These are phyloP conservation scores for Propithecus perrieri DNA, from an alignment of 2,797 vertebrate genomes.

Conservation along the genomic window DNA sequence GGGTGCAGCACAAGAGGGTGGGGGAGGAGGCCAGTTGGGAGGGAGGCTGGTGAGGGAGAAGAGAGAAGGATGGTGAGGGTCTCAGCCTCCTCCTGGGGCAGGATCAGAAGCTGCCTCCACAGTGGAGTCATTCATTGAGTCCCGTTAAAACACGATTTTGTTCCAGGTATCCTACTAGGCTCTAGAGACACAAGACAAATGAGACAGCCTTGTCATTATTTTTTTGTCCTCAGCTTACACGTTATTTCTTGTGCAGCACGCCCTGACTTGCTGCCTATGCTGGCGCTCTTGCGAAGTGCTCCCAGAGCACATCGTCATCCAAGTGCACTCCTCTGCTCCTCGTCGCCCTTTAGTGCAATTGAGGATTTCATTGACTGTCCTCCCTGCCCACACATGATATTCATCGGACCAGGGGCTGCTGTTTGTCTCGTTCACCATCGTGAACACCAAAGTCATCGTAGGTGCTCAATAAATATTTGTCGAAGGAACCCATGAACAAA, in stretches of 20 bases:
- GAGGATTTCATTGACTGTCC: fast-evolving
- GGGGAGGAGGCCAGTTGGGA: neutral
- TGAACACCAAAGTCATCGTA: neutral
- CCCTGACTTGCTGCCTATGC: neutral
- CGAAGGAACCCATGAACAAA: neutral
- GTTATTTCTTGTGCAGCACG: fast-evolving
- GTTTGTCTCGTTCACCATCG: neutral
- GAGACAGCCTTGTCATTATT: neutral
- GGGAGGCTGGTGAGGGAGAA: neutral
- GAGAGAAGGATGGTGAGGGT: neutral
- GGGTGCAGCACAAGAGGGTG: fast-evolving
- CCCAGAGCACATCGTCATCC: neutral
- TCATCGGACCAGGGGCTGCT: neutral
- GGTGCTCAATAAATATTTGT: neutral
- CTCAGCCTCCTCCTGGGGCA: neutral
- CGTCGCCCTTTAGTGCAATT: fast-evolving
- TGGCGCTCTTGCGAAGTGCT: neutral
- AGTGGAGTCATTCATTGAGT: neutral
- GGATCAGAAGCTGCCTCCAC: neutral
- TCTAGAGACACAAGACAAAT: neutral
- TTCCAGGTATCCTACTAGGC: neutral
- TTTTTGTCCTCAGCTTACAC: neutral
- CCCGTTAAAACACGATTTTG: neutral
- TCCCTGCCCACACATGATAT: neutral
- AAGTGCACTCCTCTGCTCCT: neutral